Evolutionary conservation across 1,140 invertebrate genomes (phyloP), one percentile per base, ranked within the genome.

Genomic region (Drosophila biarmipes): DNA sequence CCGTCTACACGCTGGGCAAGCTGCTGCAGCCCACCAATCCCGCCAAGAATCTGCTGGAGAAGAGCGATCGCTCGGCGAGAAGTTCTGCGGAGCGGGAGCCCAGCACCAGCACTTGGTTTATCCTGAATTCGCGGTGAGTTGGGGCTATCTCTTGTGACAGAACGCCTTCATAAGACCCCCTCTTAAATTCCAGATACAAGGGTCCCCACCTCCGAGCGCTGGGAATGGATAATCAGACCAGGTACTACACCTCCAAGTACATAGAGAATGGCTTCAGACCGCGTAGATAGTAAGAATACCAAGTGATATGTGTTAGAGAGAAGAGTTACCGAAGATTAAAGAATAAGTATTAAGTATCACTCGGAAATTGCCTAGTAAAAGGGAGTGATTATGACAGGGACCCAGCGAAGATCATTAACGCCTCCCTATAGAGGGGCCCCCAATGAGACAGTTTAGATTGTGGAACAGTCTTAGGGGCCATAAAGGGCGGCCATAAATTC

Each of bases 71-170:
- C 40, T 10, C 49, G 34, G 64, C 19, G 4, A 40, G 17, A 31
- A 68, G 21, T 8, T 77, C 66, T 19, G 6, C n/a, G 17, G 54
- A 76, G 7, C 29, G 49, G 21, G 42, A 43, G n/a, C 15, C 67
- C 29, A 73, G 66, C 37, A 91, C 67, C 29, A 73, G 66, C 37
- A 91, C 90, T 17, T 91, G 90, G 90, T 90, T 91, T 15, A 91
- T 91, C 3, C 35, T 91, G 5, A 91, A 91, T 49, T 91, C 90
- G 12, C 80, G 85, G 90, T 91, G 17, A 55, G 89, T 68, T 10
- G 6, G 10, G 4, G 14, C 2, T 4, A 7, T 11, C 6, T 3
- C 7, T 15, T 8, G 4, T 12, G 19, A 8, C 5, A 19, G 1
- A 11, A 8, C 8, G 21, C 4, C 17, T 17, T 10, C 11, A 42